Evolutionary conservation across 2,888 invertebrate species (phyloP).

Genomic region (Punctoribates punctum): DNA sequence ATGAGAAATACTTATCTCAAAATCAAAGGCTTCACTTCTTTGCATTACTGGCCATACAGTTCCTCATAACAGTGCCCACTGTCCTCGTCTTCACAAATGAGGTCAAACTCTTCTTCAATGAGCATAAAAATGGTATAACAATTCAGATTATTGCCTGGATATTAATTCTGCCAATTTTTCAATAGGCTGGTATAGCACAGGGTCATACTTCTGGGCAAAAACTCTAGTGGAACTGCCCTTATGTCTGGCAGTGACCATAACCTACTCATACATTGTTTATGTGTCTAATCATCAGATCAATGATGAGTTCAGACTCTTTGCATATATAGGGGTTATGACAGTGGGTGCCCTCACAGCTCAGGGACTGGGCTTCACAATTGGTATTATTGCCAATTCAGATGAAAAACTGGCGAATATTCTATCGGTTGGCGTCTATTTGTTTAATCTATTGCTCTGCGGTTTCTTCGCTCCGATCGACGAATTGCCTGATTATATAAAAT

Average conservation of each 20-base stretch:
- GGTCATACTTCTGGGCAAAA: slow-evolving; percentile 13
- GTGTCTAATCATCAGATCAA: neutral
- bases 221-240: slow-evolving; percentile 6
- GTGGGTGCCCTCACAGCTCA: neutral
- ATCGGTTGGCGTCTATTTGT: neutral
- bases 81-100: neutral
- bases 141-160: no score
- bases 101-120: slow-evolving; percentile 19
- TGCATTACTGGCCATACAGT: neutral
- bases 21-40: slow-evolving; percentile 16
- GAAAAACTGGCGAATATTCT: neutral
- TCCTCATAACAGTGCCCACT: neutral
- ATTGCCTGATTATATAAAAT: neutral
- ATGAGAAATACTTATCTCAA: neutral
- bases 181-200: slow-evolving; percentile 32
- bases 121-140: slow-evolving; percentile 15
- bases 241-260: neutral
- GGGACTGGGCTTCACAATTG: slow-evolving; percentile 11
- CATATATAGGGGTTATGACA: neutral
- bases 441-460: neutral
- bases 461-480: slow-evolving; percentile 23
- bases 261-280: neutral
- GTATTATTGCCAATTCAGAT: neutral
- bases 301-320: neutral
- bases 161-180: neutral